Conservation (phyloP, 2,888 invertebrate species). For the Calameuta idolon region DNA sequence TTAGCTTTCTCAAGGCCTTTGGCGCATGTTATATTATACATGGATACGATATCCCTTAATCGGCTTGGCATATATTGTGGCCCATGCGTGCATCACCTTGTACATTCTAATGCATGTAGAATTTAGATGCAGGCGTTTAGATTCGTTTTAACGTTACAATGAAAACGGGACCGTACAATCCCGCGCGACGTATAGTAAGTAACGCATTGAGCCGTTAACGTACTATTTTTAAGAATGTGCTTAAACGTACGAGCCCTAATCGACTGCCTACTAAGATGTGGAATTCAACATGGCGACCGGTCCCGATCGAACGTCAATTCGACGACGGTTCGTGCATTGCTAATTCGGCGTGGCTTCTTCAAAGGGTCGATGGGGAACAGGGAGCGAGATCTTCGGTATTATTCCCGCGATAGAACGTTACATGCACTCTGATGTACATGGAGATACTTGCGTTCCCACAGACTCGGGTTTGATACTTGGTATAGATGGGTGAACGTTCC, state of each 20-base stretch:
- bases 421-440: not conserved
- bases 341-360: not conserved
- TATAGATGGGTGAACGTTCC: not conserved
- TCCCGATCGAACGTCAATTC: not conserved
- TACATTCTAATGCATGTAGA: not conserved
- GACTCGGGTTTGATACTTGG: not conserved
- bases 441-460: not conserved
- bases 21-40: not conserved
- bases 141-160: not conserved
- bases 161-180: not conserved
- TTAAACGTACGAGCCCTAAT: not conserved
- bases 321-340: not conserved
- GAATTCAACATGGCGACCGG: not conserved
- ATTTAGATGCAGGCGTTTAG: not conserved
- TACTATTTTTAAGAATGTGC: not conserved
- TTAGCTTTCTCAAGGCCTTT: conserved; percentile 34
- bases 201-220: not conserved
- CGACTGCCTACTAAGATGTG: not conserved
- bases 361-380: not conserved
- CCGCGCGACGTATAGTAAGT: not conserved
- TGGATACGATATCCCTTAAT: not conserved
- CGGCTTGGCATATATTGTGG: not conserved
- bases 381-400: not conserved
- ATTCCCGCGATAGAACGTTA: not conserved
- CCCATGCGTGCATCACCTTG: not conserved